Base-by-base conservation (phyloP, 2,797 vertebrate genomes). In the Coreius guichenoti region DNA sequence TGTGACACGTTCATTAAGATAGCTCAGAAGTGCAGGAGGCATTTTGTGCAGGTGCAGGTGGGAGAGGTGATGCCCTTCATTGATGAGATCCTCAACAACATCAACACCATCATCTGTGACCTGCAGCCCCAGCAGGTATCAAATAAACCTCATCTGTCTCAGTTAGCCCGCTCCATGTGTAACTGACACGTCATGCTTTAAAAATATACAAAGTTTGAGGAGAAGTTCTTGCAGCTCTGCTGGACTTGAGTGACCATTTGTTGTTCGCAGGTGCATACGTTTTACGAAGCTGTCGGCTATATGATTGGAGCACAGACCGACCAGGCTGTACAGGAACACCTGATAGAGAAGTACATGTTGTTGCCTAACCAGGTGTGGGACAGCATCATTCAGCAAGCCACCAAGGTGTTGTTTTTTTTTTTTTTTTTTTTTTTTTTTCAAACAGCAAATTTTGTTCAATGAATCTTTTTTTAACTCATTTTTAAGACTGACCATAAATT, bases 51-150 rank as follows among this genome's bases (percentile, higher is more conserved):
- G 92, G 98, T 99, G 86, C 98, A 99, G 87, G 98, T 99, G 91
- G 98, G 98, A 86, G 98, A 99, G 92, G 98, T 99, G 86, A 99
- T 99, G 98, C 98, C 98, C 7, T 99, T 99, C 90, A 99, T 99
- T 56, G 98, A 99, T 75, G 98, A 99, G 90, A 99, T 99, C 91
- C 94, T 99, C 89, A 99, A 98, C 93, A 99, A 99, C 89, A 99
- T 99, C 89, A 99, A 99, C 94, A 99, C 98, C 86, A 99, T 99
- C 91, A 99, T 99, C 92, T 99, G 98, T 92, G 98, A 99, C 94
- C 97, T 99, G 82, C 98, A 99, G 75, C 98, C 98, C 26, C 98
- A 99, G 26, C 98, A 99, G 98, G 78, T 86, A 76, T 68, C 56
- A 49, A 31, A 70, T 45, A 63, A 26, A 17, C 43, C 26, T 14